Percentiles rank a stretch among this genome's conserved stretches.
phyloP scores from a whole-genome alignment of 1,140 invertebrate genomes.

The Latrodectus geometricus region DNA sequence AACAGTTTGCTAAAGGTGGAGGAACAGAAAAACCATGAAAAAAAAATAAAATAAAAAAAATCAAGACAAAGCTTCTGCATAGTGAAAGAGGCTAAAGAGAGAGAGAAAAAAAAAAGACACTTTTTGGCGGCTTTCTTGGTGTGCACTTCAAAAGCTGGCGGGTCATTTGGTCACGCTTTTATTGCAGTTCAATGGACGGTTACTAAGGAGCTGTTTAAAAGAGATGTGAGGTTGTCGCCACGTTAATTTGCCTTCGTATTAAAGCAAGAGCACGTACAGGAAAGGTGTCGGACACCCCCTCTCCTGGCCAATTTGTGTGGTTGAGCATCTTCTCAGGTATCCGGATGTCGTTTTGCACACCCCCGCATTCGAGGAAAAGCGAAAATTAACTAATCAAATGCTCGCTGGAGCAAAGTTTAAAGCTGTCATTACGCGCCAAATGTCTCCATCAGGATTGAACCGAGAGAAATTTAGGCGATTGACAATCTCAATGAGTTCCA shows the following conservation, averaged over 20 bases:
- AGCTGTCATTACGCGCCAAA: no score
- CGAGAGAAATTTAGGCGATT: not conserved
- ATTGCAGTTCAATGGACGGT: conserved; percentile 58
- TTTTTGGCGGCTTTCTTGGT: not conserved
- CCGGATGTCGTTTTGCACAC: no score
- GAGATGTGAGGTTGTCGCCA: conserved; percentile 30
- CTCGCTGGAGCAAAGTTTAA: no score
- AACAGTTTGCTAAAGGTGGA: conserved; percentile 56
- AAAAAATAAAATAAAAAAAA: conserved; percentile 10
- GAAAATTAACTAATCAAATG: no score
- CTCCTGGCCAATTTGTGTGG: not conserved
- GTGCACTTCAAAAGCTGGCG: not conserved
- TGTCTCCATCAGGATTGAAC: no score
- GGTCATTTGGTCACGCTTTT: conserved; percentile 55
- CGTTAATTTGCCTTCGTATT: conserved; percentile 48
- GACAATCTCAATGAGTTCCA: no score
- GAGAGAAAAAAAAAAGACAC: not conserved
- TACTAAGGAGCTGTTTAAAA: conserved; percentile 46
- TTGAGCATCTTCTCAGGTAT: no score
- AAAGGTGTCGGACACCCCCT: conserved; percentile 1
- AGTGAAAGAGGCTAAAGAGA: not conserved
- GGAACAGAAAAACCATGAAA: not conserved
- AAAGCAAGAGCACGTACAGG: conserved; percentile 33
- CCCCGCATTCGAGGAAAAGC: no score
- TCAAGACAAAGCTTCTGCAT: not conserved